Evolutionary conservation across 2,888 invertebrate genomes (phyloP).

Genomic region (Heliconius aoede): DNA sequence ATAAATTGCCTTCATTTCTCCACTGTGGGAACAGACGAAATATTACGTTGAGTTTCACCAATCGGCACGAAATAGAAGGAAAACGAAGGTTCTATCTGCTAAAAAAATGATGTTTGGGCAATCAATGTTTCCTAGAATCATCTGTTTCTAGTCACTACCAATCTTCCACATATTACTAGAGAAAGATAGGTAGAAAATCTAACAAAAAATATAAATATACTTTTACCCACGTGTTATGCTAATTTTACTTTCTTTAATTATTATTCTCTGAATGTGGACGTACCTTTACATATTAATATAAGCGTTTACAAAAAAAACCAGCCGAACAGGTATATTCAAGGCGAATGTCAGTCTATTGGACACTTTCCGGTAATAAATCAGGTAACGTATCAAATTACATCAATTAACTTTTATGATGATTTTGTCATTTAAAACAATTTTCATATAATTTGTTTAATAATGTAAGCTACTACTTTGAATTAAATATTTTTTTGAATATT

Average conservation of each 20-base stretch:
- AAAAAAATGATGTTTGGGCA: no score
- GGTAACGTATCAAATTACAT: constrained; percentile 28
- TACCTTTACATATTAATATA: constrained; percentile 33
- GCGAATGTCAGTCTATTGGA: constrained; percentile 51
- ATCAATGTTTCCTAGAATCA: no score
- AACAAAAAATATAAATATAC: not conserved
- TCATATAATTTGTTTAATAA: not conserved
- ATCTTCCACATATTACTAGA: no score
- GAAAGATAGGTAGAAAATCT: no score
- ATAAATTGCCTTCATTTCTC: not conserved
- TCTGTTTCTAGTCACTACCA: no score
- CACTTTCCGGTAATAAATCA: constrained; percentile 41
- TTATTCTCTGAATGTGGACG: not conserved
- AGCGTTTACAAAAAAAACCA: constrained; percentile 35
- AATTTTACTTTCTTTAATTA: not conserved
- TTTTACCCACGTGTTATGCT: constrained; percentile 2
- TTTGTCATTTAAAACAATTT: constrained; percentile 27
- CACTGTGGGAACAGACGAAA: not conserved
- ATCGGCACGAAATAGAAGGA: no score
- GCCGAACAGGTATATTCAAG: constrained; percentile 50
- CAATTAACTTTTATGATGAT: constrained; percentile 22
- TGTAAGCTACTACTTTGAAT: not conserved
- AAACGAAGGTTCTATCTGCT: not conserved
- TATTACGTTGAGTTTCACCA: not conserved
- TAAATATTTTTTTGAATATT: not conserved